Percentiles rank a stretch among this genome's conserved stretches.
phyloP scores from a whole-genome alignment of 2,888 invertebrate genomes.

The Hedychridium roseum region DNA sequence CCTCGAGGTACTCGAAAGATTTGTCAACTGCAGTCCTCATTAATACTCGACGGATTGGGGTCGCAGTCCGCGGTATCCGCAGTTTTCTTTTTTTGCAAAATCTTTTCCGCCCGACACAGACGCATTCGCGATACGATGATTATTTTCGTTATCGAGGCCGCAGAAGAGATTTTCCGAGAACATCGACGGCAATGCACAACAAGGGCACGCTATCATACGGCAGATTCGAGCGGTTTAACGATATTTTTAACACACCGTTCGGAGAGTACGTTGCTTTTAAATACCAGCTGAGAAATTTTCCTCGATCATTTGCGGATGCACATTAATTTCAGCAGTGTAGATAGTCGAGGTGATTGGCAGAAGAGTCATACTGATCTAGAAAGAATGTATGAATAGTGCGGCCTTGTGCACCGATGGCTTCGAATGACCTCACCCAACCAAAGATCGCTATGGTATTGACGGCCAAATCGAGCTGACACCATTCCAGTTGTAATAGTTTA shows the following conservation, averaged over 20 bases:
- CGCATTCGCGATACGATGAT: constrained; percentile 19
- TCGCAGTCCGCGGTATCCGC: constrained; percentile 23
- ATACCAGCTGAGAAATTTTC: no score
- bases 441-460: constrained; percentile 15
- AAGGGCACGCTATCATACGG: no score
- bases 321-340: constrained; percentile 1
- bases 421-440: constrained; percentile 21
- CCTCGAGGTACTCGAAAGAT: constrained; percentile 15
- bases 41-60: constrained; percentile 34
- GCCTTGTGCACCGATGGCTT: constrained; percentile 16
- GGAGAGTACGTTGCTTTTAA: no score
- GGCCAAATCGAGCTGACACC: constrained; percentile 6
- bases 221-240: no score
- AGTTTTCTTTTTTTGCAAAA: constrained; percentile 16
- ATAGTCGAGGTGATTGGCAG: constrained; percentile 24
- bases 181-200: constrained; percentile 19
- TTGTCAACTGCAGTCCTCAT: constrained; percentile 22
- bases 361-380: constrained; percentile 37
- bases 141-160: constrained; percentile 39
- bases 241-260: no score
- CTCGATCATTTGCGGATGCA: no score
- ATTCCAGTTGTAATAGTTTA: constrained; percentile 7
- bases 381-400: constrained; percentile 20
- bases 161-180: constrained; percentile 19
- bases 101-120: constrained; percentile 15